Conservation (phyloP, 2,797 vertebrate species). For the Sebastes diploproa region DNA sequence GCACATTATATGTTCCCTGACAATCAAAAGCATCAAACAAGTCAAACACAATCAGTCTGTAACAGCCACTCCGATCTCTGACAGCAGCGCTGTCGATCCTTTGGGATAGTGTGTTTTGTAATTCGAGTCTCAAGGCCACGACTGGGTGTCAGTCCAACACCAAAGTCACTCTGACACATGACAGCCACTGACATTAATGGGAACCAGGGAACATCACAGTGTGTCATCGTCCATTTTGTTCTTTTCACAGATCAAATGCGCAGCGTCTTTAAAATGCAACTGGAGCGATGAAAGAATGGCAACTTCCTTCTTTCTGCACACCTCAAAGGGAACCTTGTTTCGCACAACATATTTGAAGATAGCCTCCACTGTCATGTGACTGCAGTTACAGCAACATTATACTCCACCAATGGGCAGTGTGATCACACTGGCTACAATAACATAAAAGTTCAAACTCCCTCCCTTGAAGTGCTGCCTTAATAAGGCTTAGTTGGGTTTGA, state of each 20-base stretch:
- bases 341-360: neutral
- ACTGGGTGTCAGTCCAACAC: constrained; percentile 41
- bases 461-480: neutral
- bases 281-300: neutral
- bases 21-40: constrained; percentile 53
- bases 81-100: constrained; percentile 34
- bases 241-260: constrained; percentile 9
- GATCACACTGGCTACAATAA: constrained; percentile 1
- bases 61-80: constrained; percentile 40
- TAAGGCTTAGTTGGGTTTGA: neutral
- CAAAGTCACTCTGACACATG: constrained; percentile 55
- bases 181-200: constrained; percentile 41
- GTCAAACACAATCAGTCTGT: constrained; percentile 60
- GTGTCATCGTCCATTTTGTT: constrained; percentile 46
- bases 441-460: neutral
- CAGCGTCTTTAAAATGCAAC: neutral
- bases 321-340: neutral
- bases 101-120: constrained; percentile 48
- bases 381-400: neutral
- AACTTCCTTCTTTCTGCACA: neutral
- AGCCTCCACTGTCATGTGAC: neutral
- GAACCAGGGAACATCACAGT: constrained; percentile 32
- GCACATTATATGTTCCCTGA: constrained; percentile 38
- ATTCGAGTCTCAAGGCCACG: constrained; percentile 45
- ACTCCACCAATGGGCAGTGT: neutral